Conservation (phyloP, 2,113 vertebrate genomes). For the Cochlearius cochlearius region DNA sequence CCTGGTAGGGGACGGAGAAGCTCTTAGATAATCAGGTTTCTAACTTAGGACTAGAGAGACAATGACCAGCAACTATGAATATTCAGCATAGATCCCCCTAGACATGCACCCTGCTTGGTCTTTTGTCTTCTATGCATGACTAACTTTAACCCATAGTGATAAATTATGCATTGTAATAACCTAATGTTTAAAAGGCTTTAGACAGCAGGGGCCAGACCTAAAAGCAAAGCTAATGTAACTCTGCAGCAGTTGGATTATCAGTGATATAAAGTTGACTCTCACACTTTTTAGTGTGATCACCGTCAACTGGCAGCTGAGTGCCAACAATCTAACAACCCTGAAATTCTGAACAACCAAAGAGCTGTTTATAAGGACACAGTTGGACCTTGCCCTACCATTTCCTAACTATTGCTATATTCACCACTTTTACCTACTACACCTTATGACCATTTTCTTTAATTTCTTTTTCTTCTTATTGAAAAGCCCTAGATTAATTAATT, state of each 20-base stretch:
- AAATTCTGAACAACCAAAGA: background rate
- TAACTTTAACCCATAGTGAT: background rate
- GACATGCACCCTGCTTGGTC: background rate
- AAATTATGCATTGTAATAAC: conserved; percentile 3
- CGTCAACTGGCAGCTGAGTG: background rate
- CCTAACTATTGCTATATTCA: background rate
- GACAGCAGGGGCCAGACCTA: background rate
- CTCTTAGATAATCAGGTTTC: background rate
- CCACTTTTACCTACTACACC: background rate
- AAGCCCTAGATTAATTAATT: background rate
- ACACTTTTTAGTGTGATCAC: background rate
- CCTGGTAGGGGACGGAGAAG: background rate
- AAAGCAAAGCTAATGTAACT: background rate
- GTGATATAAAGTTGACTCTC: background rate
- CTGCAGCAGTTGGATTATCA: background rate
- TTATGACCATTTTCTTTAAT: background rate
- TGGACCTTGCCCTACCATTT: background rate
- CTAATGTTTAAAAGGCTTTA: background rate
- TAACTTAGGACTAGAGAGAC: background rate
- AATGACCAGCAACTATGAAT: background rate
- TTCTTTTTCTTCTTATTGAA: background rate
- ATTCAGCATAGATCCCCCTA: background rate
- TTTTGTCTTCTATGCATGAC: background rate
- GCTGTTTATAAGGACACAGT: background rate
- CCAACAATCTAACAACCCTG: background rate